These are phyloP conservation scores for Nectonema munidae DNA, from an alignment of 2,888 invertebrate genomes.

Conservation along the genomic window DNA sequence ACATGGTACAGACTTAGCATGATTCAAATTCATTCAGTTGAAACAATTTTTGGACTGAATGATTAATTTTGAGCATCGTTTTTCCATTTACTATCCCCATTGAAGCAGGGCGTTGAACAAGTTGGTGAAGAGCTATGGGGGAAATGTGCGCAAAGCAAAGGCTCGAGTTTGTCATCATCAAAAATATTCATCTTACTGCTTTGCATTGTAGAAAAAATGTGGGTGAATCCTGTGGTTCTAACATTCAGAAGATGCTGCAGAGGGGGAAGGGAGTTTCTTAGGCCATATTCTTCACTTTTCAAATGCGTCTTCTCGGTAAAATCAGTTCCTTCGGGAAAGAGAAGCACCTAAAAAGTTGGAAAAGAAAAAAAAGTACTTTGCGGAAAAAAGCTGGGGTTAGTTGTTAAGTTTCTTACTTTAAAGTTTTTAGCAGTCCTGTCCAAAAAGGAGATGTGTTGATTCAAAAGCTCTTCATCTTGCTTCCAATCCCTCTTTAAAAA, in stretches of 20 bases:
- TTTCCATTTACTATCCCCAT: too few relatives aligned
- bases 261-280: conserved; percentile 30
- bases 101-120: too few relatives aligned
- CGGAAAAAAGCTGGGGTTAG: not conserved
- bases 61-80: too few relatives aligned
- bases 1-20: too few relatives aligned
- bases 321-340: conserved; percentile 61
- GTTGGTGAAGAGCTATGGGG: too few relatives aligned
- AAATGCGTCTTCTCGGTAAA: conserved; percentile 35
- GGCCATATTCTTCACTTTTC: conserved; percentile 39
- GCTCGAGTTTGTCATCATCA: not conserved
- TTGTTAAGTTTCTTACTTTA: conserved; percentile 21
- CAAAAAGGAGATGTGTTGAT: conserved; percentile 39
- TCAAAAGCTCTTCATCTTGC: conserved; percentile 35
- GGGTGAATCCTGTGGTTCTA: conserved; percentile 39
- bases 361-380: too few relatives aligned
- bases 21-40: too few relatives aligned
- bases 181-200: conserved; percentile 23
- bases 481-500: conserved; percentile 52
- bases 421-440: conserved; percentile 31
- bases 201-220: conserved; percentile 27
- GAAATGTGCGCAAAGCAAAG: conserved; percentile 2
- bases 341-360: conserved; percentile 32
- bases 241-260: conserved; percentile 52
- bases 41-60: too few relatives aligned